A percentile compares a stretch with the other conserved stretches of the same genome.
Conservation (phyloP, 2,888 invertebrate genomes). For the Parapristionchus giblindavisi region DNA sequence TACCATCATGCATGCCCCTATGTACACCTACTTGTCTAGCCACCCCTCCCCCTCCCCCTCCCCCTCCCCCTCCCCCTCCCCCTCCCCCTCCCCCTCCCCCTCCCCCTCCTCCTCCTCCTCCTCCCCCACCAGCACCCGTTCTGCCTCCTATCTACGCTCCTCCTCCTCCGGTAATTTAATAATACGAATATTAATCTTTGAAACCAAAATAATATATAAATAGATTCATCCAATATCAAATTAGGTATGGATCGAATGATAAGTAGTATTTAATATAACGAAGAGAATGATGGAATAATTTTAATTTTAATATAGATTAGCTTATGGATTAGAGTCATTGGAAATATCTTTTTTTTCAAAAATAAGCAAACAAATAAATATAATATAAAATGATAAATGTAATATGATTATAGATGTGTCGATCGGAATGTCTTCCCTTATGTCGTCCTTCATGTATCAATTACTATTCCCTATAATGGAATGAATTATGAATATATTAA, state of each 20-base stretch:
- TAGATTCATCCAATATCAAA: too few species aligned
- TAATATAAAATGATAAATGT: too few species aligned
- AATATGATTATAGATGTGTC: neutral
- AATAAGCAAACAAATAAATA: too few species aligned
- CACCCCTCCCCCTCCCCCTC: neutral
- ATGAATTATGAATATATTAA: too few species aligned
- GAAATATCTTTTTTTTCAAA: too few species aligned
- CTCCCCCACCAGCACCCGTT: neutral
- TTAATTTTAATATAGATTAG: too few species aligned
- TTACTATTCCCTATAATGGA: conserved; percentile 16
- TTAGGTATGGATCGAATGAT: too few species aligned
- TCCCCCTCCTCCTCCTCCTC: neutral
- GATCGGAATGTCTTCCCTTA: neutral
- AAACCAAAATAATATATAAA: too few species aligned
- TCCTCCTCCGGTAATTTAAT: neutral
- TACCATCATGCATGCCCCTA: conserved; percentile 17
- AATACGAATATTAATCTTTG: too few species aligned
- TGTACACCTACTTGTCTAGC: conserved; percentile 1
- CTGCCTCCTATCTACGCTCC: neutral
- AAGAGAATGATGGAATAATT: too few species aligned
- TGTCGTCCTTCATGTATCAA: conserved; percentile 3
- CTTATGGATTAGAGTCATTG: too few species aligned
- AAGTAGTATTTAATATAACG: too few species aligned
- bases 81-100: neutral
- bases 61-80: conserved; percentile 2